phyloP scores from a whole-genome alignment of 1,140 invertebrate genomes.

The Drosophila grimshawi region DNA sequence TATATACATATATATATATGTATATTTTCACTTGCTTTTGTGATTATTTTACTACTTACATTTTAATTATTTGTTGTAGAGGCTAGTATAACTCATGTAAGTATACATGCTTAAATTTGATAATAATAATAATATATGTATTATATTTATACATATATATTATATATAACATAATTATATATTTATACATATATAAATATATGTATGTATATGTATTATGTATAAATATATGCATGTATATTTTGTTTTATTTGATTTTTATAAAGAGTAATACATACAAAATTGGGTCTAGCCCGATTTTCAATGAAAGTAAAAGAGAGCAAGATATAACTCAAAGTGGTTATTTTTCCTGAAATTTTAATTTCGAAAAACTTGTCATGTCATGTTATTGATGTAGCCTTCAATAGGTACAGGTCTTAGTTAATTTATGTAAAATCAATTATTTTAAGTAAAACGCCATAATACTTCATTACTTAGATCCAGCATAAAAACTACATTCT shows the following conservation, averaged over 20 bases:
- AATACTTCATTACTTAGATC: slow-evolving; percentile 85
- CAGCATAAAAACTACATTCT: slow-evolving; percentile 84
- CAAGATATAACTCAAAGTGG: slow-evolving; percentile 8
- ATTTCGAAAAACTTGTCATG: background rate
- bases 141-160: slow-evolving; percentile 9
- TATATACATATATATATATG: slow-evolving; percentile 21
- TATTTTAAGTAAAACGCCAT: slow-evolving; percentile 82
- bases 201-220: slow-evolving; percentile 20
- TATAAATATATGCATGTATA: background rate
- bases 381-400: background rate
- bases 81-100: slow-evolving; percentile 19
- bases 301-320: slow-evolving; percentile 1
- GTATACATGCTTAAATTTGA: slow-evolving; percentile 31
- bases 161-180: too few species aligned
- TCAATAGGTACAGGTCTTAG: slow-evolving; percentile 16
- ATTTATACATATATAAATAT: slow-evolving; percentile 6
- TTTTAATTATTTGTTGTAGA: slow-evolving; percentile 8
- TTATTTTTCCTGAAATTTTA: background rate
- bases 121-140: slow-evolving; percentile 25
- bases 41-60: slow-evolving; percentile 13
- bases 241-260: background rate
- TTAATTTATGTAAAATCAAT: slow-evolving; percentile 40
- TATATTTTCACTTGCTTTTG: slow-evolving; percentile 12
- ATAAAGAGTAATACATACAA: slow-evolving; percentile 1
- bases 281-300: background rate